A percentile compares a stretch with the other conserved stretches of the same genome.
Evolutionary conservation across 2,113 vertebrate species (phyloP).

Genomic region (Cyprinus carpio): DNA sequence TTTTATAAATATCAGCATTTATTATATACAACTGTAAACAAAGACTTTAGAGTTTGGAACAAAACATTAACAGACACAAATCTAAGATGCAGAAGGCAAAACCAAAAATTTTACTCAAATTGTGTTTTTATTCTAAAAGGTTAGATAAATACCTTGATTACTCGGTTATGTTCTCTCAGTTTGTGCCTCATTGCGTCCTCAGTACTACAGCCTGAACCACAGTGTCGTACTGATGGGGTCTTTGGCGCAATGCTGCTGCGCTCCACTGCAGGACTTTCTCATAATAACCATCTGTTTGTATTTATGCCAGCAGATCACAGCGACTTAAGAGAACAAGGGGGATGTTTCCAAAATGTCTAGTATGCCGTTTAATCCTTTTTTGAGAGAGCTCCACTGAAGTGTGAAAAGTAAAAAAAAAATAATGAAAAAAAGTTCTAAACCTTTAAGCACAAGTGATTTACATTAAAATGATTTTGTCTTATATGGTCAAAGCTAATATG

Average conservation of each 20-base stretch:
- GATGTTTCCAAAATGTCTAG: slow-evolving; percentile 74
- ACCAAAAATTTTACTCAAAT: not conserved
- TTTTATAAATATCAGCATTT: too few species aligned
- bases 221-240: slow-evolving; percentile 12
- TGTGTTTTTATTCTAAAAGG: not conserved
- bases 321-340: slow-evolving; percentile 68
- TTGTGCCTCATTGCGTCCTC: not conserved
- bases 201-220: not conserved
- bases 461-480: not conserved
- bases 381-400: slow-evolving; percentile 81
- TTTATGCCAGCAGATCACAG: slow-evolving; percentile 68
- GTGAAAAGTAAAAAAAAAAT: slow-evolving; percentile 78
- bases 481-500: not conserved
- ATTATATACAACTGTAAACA: not conserved
- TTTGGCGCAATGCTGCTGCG: slow-evolving; percentile 62
- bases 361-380: slow-evolving; percentile 85
- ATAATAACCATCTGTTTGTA: slow-evolving; percentile 69
- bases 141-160: too few species aligned
- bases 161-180: not conserved
- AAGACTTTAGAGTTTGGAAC: not conserved
- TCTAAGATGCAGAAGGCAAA: not conserved
- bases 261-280: slow-evolving; percentile 60
- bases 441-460: slow-evolving; percentile 83
- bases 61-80: not conserved
- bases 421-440: slow-evolving; percentile 82